Evolutionary conservation across 2,797 vertebrate species (phyloP).

Genomic region (Channa striata): DNA sequence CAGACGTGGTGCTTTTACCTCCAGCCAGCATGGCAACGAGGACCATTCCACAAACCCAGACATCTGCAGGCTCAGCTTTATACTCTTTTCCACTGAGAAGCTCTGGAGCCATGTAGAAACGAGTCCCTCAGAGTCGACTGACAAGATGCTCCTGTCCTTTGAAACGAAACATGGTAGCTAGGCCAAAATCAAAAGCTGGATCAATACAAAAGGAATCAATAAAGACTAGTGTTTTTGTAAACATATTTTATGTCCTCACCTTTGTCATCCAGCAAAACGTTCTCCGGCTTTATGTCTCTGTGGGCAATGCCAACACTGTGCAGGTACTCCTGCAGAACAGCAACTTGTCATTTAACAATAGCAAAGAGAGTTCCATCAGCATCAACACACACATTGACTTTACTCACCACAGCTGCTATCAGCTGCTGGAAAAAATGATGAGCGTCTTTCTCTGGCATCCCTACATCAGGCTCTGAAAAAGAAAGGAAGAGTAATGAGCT

Average conservation of each 20-base stretch:
- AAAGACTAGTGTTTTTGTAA: not conserved
- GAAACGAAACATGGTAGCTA: conserved; percentile 90
- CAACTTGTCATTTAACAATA: not conserved
- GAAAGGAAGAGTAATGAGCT: not conserved
- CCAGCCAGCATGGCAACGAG: conserved; percentile 97
- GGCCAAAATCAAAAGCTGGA: conserved; percentile 85
- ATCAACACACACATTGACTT: not conserved
- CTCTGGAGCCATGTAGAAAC: conserved; percentile 96
- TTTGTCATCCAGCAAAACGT: conserved; percentile 94
- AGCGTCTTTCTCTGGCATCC: conserved; percentile 94
- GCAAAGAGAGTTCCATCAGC: conserved; percentile 10
- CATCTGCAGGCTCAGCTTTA: conserved; percentile 92
- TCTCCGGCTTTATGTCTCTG: conserved; percentile 98
- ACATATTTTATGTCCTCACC: conserved; percentile 74
- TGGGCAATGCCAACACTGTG: conserved; percentile 94
- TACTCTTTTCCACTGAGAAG: conserved; percentile 89
- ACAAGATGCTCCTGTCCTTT: conserved; percentile 90
- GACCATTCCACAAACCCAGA: conserved; percentile 97
- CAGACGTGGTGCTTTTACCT: conserved; percentile 79
- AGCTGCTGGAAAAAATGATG: conserved; percentile 95
- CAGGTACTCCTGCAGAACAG: conserved; percentile 89
- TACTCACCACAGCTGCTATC: conserved; percentile 93
- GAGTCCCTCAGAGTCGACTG: conserved; percentile 91
- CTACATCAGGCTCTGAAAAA: conserved; percentile 91
- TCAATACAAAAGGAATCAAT: not conserved